Evolutionary conservation across 2,797 vertebrate genomes (phyloP).

Genomic region (Cossypha polioptera): DNA sequence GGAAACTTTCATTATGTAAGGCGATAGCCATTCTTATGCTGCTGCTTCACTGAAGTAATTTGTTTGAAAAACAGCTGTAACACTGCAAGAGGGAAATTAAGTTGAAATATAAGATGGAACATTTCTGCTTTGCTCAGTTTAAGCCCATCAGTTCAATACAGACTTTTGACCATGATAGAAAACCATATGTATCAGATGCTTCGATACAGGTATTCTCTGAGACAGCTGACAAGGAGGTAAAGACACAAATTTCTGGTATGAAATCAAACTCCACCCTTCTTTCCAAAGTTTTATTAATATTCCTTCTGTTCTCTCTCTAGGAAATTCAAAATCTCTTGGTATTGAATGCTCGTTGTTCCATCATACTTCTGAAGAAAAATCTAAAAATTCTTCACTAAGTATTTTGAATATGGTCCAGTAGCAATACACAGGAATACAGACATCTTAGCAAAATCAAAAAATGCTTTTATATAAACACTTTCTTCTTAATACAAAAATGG

Average conservation of each 20-base stretch:
- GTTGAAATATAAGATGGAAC: neutral
- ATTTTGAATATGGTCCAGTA: neutral
- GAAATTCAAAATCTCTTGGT: neutral
- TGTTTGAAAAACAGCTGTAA: neutral
- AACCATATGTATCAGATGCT: neutral
- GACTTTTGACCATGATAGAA: neutral
- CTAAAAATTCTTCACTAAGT: neutral
- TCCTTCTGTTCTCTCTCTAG: neutral
- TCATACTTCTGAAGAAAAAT: neutral
- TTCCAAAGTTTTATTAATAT: neutral
- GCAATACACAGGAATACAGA: neutral
- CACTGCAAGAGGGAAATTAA: neutral
- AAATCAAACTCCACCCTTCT: neutral
- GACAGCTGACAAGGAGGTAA: neutral
- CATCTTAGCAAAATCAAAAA: neutral
- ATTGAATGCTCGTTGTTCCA: neutral
- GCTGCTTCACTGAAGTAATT: neutral
- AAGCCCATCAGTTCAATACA: neutral
- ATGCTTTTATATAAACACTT: neutral
- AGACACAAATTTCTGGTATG: neutral
- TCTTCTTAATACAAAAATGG: neutral
- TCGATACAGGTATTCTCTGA: neutral
- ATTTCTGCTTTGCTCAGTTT: neutral
- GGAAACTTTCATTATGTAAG: slow-evolving; percentile 28
- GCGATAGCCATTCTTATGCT: neutral